Evolutionary conservation across 2,888 invertebrate species (phyloP), one percentile per base, ranked within the genome.

Genomic region (Emmelina monodactyla): DNA sequence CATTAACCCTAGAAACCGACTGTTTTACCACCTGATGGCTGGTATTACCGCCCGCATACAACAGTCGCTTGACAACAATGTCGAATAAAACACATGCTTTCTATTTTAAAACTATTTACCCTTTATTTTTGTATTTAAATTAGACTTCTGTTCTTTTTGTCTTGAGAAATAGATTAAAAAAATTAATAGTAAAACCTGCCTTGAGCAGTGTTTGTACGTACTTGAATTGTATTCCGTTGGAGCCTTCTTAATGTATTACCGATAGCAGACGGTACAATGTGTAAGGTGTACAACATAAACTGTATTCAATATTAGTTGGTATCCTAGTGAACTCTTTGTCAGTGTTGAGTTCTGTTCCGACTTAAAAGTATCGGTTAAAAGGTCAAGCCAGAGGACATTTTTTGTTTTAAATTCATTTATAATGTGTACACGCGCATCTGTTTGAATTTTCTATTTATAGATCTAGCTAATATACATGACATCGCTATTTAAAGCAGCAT

Each of bases 211-310:
- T n/a, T n/a, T n/a, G n/a, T n/a, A n/a, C n/a, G n/a, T n/a, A n/a
- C n/a, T n/a, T n/a, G n/a, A 62, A 75, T 73, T 64, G 71, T 73
- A 76, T 70, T 76, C 75, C 76, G 72, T 76, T 69, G 68, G 60
- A 67, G 58, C 65, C 66, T 73, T 78, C 72, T 75, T 57, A 55
- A 55, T 51, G 51, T 52, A 57, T 68, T 72, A 73, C 73, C 72
- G 71, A 76, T 68, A 71, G 50, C 63, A 62, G 62, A 62, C 65
- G 63, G 69, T 65, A 66, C 59, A 52, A 52, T 54, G 4, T 10
- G 25, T 25, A 25, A 9, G 25, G n/a, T 25, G n/a, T 7, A 25
- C 25, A 25, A 25, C n/a, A 25, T 25, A 11, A 25, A 10, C 3
- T 11, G 25, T 10, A 25, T 3, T 25, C 25, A 3, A n/a, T 3